Conservation (phyloP, 2,113 vertebrate genomes). For the Tympanuchus pallidicinctus region DNA sequence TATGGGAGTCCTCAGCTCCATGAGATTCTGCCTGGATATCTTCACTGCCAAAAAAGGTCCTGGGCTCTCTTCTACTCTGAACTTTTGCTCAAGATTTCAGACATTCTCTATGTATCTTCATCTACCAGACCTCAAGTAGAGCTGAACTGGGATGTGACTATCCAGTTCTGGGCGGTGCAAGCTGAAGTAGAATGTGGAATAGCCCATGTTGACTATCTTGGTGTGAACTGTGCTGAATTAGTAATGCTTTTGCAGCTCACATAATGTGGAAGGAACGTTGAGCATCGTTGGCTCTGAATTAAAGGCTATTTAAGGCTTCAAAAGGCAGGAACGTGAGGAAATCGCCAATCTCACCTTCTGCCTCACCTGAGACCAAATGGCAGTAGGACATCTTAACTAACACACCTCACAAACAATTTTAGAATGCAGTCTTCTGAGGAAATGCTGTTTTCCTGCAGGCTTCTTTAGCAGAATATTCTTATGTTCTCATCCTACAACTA, state of each 20-base stretch:
- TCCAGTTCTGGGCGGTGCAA: background rate
- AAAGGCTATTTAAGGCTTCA: background rate
- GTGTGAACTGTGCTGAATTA: background rate
- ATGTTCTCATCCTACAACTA: background rate
- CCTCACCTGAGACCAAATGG: background rate
- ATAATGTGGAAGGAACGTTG: background rate
- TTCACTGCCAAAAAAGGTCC: background rate
- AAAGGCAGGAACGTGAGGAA: background rate
- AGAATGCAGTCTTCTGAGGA: background rate
- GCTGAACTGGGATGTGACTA: background rate
- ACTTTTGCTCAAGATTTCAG: background rate
- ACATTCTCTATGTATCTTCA: background rate
- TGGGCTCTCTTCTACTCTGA: background rate
- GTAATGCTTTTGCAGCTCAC: background rate
- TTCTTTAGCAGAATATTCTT: background rate
- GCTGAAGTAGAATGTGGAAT: background rate
- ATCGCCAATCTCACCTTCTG: background rate
- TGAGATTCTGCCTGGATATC: too few relatives aligned
- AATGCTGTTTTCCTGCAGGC: background rate
- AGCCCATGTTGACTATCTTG: background rate
- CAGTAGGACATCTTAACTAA: background rate
- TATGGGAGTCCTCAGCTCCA: accelerated
- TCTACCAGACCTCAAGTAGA: background rate
- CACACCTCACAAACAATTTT: background rate
- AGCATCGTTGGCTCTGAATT: background rate